Evolutionary conservation across 2,888 invertebrate species (phyloP), one percentile per base, ranked within the genome.

Genomic region (Osedax fenrisi): DNA sequence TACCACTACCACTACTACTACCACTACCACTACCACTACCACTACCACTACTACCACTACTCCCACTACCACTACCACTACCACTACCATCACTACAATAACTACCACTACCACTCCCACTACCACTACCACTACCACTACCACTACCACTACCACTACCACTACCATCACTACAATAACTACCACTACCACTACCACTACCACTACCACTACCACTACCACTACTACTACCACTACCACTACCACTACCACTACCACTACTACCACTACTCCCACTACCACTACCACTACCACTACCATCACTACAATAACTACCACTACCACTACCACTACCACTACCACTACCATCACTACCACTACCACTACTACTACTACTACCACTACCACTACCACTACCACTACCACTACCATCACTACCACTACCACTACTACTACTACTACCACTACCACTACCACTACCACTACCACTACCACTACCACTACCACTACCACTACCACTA

Each of bases 181-280:
- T 68, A 73, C 72, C 69, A 41, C 27, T 74, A 74, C 72, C 69
- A 41, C 72, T 74, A 72, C 72, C 69, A 73, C 72, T 74, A 73
- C 27, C 69, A 74, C 2, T 73, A 72, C 72, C 17, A 41, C 41
- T 41, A 41, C 41, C 17, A 41, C 41, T 41, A 41, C 41, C 17
- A 41, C 41, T 41, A 41, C 41, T 41, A 41, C 41, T 41, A 41
- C 41, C 17, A 41, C 41, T 41, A 41, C 41, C 17, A 41, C 41
- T 41, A 41, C 41, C 17, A 41, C 41, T 41, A 41, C 41, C 17
- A 41, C 41, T 41, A 41, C 41, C 17, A 41, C 41, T 41, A 41
- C 41, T 41, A 41, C 41, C 17, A 41, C 41, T 41, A 41, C 41
- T 41, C 5, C 41, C 17, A 41, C 41, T 41, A 41, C 41, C 17